phyloP scores from a whole-genome alignment of 2,113 vertebrate genomes.

The Stegostoma tigrinum region DNA sequence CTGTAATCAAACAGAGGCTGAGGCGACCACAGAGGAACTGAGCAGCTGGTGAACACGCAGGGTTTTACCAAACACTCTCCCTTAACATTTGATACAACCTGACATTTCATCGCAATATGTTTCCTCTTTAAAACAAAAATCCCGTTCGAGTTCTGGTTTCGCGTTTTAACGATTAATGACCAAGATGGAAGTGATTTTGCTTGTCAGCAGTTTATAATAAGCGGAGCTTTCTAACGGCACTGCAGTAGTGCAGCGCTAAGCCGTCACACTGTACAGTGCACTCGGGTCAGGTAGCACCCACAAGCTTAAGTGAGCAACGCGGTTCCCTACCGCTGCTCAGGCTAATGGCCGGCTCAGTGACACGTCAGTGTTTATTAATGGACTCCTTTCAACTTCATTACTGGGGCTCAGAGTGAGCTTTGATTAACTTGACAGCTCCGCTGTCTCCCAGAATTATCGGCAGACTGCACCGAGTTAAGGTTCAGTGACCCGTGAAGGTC shows the following conservation, averaged over 20 bases:
- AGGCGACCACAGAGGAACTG: background rate
- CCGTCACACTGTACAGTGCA: background rate
- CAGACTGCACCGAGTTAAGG: background rate
- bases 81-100: background rate
- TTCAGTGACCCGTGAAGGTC: background rate
- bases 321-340: background rate
- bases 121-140: background rate
- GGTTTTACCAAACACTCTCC: background rate
- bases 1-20: background rate
- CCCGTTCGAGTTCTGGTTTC: background rate
- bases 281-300: background rate
- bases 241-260: background rate
- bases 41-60: background rate
- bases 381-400: slow-evolving; percentile 34
- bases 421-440: slow-evolving; percentile 26
- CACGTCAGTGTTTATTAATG: slow-evolving; percentile 23
- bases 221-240: background rate
- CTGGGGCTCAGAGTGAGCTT: background rate
- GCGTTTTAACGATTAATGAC: slow-evolving; percentile 7
- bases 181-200: background rate
- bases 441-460: slow-evolving; percentile 29
- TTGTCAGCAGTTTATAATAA: background rate
- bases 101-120: background rate
- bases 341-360: slow-evolving; percentile 17
- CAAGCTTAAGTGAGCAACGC: background rate